A percentile compares a stretch with the other conserved stretches of the same genome.
Evolutionary conservation across 2,888 invertebrate species (phyloP).

Genomic region (Limnephilus rhombicus): DNA sequence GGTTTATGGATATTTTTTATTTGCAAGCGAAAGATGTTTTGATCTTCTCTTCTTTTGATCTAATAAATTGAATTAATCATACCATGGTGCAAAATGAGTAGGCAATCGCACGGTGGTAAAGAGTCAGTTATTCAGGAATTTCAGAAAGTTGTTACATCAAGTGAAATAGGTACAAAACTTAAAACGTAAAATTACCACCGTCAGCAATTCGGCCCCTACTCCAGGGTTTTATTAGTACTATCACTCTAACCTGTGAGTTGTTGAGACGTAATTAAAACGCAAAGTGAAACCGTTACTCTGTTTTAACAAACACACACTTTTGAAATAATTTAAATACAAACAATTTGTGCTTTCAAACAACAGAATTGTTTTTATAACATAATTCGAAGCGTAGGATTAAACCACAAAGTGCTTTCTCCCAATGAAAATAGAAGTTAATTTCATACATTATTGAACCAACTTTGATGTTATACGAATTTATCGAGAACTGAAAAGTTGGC

Average conservation of each 20-base stretch:
- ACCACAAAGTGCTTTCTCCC: neutral
- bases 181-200: neutral
- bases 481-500: neutral
- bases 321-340: neutral
- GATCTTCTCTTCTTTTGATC: neutral
- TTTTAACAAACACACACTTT: neutral
- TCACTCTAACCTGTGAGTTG: neutral
- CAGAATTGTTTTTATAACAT: neutral
- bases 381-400: neutral
- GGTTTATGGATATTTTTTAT: neutral
- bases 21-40: neutral
- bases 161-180: neutral
- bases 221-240: neutral
- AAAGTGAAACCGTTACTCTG: neutral
- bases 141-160: neutral
- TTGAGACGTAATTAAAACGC: neutral
- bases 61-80: neutral
- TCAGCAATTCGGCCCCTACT: neutral
- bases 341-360: neutral
- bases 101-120: neutral
- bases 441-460: neutral
- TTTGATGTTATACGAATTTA: neutral
- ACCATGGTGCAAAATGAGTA: neutral
- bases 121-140: neutral
- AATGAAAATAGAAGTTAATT: neutral